Evolutionary conservation across 2,113 vertebrate genomes (phyloP).

Genomic region (Zosterops lateralis): DNA sequence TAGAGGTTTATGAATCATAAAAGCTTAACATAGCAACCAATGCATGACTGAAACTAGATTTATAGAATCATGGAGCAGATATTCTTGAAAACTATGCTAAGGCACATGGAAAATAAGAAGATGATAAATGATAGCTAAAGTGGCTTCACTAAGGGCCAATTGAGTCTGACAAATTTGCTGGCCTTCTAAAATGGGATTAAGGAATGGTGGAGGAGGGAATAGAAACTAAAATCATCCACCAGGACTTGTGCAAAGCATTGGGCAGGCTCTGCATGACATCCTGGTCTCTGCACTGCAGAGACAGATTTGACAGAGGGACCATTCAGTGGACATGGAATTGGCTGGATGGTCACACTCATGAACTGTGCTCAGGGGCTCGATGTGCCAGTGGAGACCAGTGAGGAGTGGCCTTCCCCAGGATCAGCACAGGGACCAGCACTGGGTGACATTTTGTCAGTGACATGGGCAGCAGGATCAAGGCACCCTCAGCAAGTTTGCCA

Average conservation of each 20-base stretch:
- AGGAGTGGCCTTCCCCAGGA: neutral
- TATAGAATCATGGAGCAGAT: neutral
- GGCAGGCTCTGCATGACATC: neutral
- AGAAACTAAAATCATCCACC: neutral
- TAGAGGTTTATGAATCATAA: neutral
- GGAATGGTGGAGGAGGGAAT: neutral
- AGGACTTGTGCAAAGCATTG: neutral
- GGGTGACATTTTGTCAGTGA: neutral
- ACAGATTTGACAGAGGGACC: neutral
- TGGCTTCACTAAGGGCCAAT: neutral
- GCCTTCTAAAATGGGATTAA: neutral
- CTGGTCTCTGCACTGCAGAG: neutral
- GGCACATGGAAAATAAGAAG: neutral
- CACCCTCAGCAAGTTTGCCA: neutral
- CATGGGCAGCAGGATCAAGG: neutral
- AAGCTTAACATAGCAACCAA: neutral
- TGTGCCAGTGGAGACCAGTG: too few species aligned
- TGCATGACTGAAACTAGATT: neutral
- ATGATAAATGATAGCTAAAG: neutral
- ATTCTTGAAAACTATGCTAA: neutral
- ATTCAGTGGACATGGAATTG: neutral
- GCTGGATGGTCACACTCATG: neutral
- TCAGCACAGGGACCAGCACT: neutral
- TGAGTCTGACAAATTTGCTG: neutral
- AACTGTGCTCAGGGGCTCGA: neutral